These are phyloP conservation scores for Galbula dea DNA, from an alignment of 2,113 vertebrate species.

Conservation along the genomic window DNA sequence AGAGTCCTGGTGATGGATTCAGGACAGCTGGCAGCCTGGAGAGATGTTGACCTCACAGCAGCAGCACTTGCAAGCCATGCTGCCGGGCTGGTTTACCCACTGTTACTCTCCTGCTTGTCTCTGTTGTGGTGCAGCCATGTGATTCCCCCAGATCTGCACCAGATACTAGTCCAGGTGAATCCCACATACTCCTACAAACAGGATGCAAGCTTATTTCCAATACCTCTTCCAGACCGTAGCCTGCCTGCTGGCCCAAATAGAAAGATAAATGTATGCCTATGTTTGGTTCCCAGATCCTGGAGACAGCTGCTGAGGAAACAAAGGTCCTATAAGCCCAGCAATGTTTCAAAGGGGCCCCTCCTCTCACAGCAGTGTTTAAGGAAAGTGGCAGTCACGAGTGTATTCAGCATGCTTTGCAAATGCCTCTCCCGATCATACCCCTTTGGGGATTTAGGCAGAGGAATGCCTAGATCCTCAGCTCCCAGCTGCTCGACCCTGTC, in stretches of 20 bases:
- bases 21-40: not conserved
- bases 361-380: accelerated
- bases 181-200: not conserved
- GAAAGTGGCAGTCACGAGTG: not conserved
- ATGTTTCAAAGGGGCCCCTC: not conserved
- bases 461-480: not conserved
- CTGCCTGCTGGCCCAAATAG: not conserved
- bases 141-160: not conserved
- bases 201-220: not conserved
- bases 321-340: accelerated
- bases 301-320: not conserved
- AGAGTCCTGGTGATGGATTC: not conserved
- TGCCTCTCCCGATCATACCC: not conserved
- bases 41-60: accelerated
- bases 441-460: not conserved
- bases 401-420: not conserved
- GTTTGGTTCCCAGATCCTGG: not conserved
- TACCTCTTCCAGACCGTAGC: not conserved
- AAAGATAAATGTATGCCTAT: not conserved
- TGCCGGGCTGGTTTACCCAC: not conserved
- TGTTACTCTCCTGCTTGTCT: not conserved
- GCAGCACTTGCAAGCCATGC: accelerated
- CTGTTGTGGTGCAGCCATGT: not conserved
- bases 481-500: slow-evolving; percentile 2
- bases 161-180: not conserved